Base-by-base conservation (phyloP, 2,888 invertebrate species). In the Trissolcus japonicus region DNA sequence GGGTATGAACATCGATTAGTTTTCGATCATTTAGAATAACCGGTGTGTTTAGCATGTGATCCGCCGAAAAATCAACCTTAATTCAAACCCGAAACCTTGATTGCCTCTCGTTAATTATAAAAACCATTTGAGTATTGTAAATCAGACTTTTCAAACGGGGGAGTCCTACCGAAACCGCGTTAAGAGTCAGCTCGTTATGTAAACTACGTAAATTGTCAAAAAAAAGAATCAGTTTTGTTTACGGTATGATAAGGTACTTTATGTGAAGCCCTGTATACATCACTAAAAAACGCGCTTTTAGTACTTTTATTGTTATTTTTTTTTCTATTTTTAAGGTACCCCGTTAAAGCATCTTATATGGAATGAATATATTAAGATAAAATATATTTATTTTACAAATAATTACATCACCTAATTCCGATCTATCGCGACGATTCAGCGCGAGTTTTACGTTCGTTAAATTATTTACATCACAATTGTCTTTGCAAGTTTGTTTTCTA, bases 321-420 rank as follows among this genome's bases (percentile, higher is more conserved):
- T 11, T 35, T 35, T 35, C 6, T 7, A 2, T 81, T 80, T 79
- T 81, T 82, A 82, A 85, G 82, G 84, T 86, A 83, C 84, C 85
- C 84, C 84, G 80, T 86, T 87, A 86, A 87, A 87, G 87, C 85
- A 84, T 86, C 80, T 80, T 79, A 84, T 83, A 83, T 87, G 87
- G 87, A 88, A 88, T 87, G 88, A 86, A 87, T 88, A 85, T 85
- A 85, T 85, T 85, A 86, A 84, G 83, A 81, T 85, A 86, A 85
- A 86, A 85, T 85, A 86, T 84, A 83, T 83, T 84, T 76, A 82
- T 82, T 80, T 84, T 80, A 78, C 80, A 79, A 83, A 84, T 85
- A 84, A 84, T 85, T 86, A 83, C 84, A 83, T 83, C 79, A 82
- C 81, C 78, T 78, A 35, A 80, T 82, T 80, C 75, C 75, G 71